A percentile compares a stretch with the other conserved stretches of the same genome.
These are phyloP conservation scores for Aphidius colemani DNA, from an alignment of 2,888 invertebrate genomes.

Conservation along the genomic window DNA sequence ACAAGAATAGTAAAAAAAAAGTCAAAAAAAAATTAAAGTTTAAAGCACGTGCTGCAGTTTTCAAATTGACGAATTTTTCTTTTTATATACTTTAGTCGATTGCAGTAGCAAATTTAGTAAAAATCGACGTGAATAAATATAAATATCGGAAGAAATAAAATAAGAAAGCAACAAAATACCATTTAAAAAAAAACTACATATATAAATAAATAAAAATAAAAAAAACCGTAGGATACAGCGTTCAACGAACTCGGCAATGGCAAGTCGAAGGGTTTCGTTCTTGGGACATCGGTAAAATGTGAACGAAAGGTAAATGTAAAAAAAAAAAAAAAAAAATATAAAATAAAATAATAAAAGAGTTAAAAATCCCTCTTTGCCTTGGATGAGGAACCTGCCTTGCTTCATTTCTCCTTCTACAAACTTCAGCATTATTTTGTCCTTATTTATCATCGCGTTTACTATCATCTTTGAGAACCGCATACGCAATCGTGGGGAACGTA, in stretches of 20 bases:
- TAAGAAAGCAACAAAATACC: constrained; percentile 7
- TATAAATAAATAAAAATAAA: constrained; percentile 6
- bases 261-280: constrained; percentile 17
- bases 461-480: too few relatives aligned
- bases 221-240: constrained; percentile 19
- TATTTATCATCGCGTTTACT: not conserved
- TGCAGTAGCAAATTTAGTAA: too few relatives aligned
- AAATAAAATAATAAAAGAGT: not conserved
- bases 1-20: too few relatives aligned
- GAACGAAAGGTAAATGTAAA: constrained; percentile 26
- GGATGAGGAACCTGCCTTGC: constrained; percentile 17
- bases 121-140: too few relatives aligned
- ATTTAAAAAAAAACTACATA: constrained; percentile 17
- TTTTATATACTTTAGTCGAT: not conserved
- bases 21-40: too few relatives aligned
- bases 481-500: too few relatives aligned
- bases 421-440: too few relatives aligned
- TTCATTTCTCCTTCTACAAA: not conserved
- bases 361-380: too few relatives aligned
- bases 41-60: not conserved
- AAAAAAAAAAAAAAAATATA: constrained; percentile 23
- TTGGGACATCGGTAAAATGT: constrained; percentile 25
- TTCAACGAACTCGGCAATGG: constrained; percentile 36
- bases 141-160: constrained; percentile 16
- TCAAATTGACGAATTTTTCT: not conserved